Conservation (phyloP, 2,888 invertebrate genomes). For the Leptinotarsa juncta region DNA sequence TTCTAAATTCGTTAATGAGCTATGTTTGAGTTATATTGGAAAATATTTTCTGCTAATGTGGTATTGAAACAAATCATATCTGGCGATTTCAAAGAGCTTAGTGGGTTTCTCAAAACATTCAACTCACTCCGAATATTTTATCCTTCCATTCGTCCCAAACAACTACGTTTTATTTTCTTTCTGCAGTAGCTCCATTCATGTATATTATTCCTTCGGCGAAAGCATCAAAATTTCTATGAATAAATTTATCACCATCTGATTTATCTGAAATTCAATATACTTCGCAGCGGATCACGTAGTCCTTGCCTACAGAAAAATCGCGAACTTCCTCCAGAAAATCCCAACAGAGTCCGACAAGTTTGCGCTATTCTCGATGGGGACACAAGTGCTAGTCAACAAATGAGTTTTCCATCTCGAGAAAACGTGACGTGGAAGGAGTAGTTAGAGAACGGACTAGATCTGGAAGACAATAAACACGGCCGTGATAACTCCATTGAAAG, state of each 20-base stretch:
- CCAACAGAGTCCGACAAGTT: constrained; percentile 12
- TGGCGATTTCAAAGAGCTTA: too few species aligned
- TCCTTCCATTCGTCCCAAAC: too few species aligned
- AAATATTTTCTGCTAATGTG: too few species aligned
- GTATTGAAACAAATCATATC: too few species aligned
- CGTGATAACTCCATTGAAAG: background rate
- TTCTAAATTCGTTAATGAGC: too few species aligned
- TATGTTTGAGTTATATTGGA: too few species aligned
- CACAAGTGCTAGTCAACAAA: background rate
- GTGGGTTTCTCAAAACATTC: background rate
- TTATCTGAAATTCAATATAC: constrained; percentile 4
- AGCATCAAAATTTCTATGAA: background rate
- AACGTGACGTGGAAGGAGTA: constrained; percentile 4
- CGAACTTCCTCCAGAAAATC: background rate
- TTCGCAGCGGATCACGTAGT: background rate
- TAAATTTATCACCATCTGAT: background rate
- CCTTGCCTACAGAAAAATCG: constrained; percentile 6
- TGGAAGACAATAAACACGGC: background rate
- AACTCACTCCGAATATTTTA: background rate
- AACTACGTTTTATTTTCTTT: background rate
- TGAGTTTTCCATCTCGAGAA: background rate
- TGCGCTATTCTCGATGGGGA: constrained; percentile 9
- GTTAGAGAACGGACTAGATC: background rate
- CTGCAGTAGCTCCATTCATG: background rate
- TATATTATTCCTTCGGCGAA: background rate